A percentile compares a stretch with the other conserved stretches of the same genome.
phyloP scores from a whole-genome alignment of 2,888 invertebrate genomes.

The Drosophila siamana region DNA sequence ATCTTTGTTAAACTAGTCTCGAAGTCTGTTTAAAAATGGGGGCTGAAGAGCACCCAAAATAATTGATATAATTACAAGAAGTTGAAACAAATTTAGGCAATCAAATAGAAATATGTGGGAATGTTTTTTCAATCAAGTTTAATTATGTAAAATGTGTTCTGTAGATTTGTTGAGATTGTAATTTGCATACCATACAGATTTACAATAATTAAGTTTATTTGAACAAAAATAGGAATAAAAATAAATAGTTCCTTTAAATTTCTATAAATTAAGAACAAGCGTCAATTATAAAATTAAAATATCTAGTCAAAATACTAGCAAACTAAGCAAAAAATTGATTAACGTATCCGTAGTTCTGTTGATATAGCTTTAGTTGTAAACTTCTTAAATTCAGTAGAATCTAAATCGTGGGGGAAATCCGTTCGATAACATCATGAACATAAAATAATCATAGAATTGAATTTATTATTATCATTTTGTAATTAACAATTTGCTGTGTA shows the following conservation, averaged over 20 bases:
- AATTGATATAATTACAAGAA: not conserved
- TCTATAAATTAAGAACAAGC: no score
- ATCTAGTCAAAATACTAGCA: no score
- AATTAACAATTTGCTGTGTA: constrained; percentile 29
- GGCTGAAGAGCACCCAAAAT: not conserved
- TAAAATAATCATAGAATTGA: constrained; percentile 17
- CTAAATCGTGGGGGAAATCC: constrained; percentile 6
- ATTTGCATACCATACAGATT: no score
- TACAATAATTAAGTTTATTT: not conserved
- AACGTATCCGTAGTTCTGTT: not conserved
- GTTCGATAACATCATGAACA: constrained; percentile 2
- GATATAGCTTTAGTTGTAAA: not conserved
- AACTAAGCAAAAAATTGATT: no score
- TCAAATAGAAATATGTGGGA: not conserved
- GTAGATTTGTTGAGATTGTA: not conserved
- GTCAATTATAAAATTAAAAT: no score
- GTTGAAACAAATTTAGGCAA: not conserved
- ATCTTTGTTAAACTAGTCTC: not conserved
- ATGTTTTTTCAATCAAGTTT: not conserved
- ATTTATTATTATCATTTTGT: constrained; percentile 22
- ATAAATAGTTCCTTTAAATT: not conserved
- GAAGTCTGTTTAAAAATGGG: not conserved
- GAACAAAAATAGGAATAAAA: not conserved
- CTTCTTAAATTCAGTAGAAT: not conserved
- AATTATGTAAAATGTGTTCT: not conserved